Base-by-base conservation (phyloP, 1,140 invertebrate genomes). In the Choristoneura fumiferana region DNA sequence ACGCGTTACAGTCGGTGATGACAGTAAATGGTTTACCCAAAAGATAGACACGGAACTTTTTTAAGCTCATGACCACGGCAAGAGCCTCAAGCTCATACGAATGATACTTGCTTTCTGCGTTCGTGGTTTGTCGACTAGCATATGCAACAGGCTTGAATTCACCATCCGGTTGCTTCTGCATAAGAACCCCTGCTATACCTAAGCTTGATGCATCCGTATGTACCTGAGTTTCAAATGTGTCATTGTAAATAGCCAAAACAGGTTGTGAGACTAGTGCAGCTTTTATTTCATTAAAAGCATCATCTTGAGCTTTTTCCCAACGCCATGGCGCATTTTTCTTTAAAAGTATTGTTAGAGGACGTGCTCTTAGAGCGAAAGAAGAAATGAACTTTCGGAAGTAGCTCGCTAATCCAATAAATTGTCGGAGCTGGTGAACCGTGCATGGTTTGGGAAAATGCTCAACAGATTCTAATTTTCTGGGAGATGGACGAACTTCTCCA, bases 51-150 rank as follows among this genome's bases (percentile, higher is more conserved):
- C 73, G 52, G 52, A 53, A 53, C 12, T 33, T 53, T 12, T 53
- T 14, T 9, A 53, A 10, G 10, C 10, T 22, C 10, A 22, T 36
- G 1, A 81, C 71, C 0, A 84, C 69, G 0, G 75, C 78, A 5
- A 88, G 37, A 0, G 69, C 78, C 52, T 85, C 73, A 0, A 78
- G 45, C 39, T 84, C 78, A 38, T 74, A 84, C 0, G 72, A 77
- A 60, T 81, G 78, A 54, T 85, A 84, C 40, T 67, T 66, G 9
- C 58, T 14, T 56, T 82, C 69, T 17, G 37, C 54, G 0, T 53
- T 36, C 1, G 67, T 58, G 0, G 71, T 80, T 13, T 67, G 59
- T 17, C 60, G 18, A 60, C 76, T 79, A 39, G 63, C 81, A 60
- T 87, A 84, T 5, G 33, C 33, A 34, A 34, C 9, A 9, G 33